phyloP scores from a whole-genome alignment of 1,140 invertebrate species.

The Diorhabda elongata region DNA sequence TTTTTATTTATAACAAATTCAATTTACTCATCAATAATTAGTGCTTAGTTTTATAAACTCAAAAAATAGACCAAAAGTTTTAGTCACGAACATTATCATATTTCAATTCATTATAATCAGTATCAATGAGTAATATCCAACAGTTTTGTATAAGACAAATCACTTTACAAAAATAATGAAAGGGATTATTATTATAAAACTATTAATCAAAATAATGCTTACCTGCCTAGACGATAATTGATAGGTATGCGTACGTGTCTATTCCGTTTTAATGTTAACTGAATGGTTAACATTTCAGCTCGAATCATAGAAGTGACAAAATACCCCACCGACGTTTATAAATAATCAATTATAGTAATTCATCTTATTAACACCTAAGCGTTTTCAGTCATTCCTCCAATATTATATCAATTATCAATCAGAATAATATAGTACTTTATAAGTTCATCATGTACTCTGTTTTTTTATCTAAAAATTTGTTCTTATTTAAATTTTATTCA shows the following conservation, averaged over 20 bases:
- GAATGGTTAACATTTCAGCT: background rate
- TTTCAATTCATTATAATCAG: background rate
- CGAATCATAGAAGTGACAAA: background rate
- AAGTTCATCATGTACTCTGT: too few relatives aligned
- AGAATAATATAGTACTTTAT: too few relatives aligned
- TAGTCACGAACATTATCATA: background rate
- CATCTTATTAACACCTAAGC: background rate
- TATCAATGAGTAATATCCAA: background rate
- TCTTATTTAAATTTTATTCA: too few relatives aligned
- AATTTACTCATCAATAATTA: too few relatives aligned
- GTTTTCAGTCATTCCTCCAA: too few relatives aligned
- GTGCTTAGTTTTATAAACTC: too few relatives aligned
- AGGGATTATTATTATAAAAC: constrained; percentile 1
- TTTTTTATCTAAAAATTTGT: too few relatives aligned
- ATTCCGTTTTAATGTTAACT: background rate
- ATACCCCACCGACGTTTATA: background rate
- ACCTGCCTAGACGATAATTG: background rate
- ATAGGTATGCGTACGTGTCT: background rate
- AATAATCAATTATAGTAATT: background rate
- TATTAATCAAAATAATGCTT: background rate
- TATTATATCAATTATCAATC: too few relatives aligned
- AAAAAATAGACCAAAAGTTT: background rate
- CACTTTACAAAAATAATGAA: background rate
- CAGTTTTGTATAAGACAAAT: constrained; percentile 2
- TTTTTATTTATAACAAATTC: too few relatives aligned